Evolutionary conservation across 2,888 invertebrate species (phyloP).

Genomic region (Nymphalis c-album): DNA sequence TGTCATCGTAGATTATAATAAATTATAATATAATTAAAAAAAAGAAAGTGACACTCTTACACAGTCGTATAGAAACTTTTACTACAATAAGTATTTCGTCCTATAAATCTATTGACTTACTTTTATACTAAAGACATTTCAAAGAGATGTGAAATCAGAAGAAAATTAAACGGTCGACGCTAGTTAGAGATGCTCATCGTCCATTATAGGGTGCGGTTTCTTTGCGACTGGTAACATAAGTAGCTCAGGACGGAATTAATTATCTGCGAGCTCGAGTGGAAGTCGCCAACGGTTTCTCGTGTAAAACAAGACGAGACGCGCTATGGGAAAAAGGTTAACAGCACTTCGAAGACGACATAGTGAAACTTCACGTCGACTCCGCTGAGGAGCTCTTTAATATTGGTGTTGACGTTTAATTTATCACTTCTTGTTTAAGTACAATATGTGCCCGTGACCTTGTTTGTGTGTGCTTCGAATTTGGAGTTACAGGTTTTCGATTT

Average conservation of each 20-base stretch:
- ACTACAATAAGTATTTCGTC: slow-evolving; percentile 7
- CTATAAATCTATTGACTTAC: slow-evolving; percentile 11
- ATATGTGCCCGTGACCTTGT: too few species aligned
- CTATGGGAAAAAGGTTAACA: slow-evolving; percentile 70
- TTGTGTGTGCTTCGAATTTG: too few species aligned
- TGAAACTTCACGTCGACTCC: slow-evolving; percentile 16
- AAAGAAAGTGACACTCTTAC: slow-evolving; percentile 23
- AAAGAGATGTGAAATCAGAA: slow-evolving; percentile 56
- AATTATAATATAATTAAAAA: slow-evolving; percentile 35
- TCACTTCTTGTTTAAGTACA: neutral
- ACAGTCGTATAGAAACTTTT: slow-evolving; percentile 6
- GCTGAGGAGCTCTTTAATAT: slow-evolving; percentile 15
- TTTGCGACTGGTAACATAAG: slow-evolving; percentile 65
- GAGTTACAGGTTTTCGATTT: too few species aligned
- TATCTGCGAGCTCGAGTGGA: slow-evolving; percentile 59
- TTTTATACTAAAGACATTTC: slow-evolving; percentile 4
- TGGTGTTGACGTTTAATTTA: slow-evolving; percentile 8
- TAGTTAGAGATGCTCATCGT: slow-evolving; percentile 62
- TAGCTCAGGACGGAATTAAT: slow-evolving; percentile 76
- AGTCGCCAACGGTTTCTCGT: slow-evolving; percentile 73
- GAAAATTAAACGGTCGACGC: slow-evolving; percentile 65
- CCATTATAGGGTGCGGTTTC: slow-evolving; percentile 68
- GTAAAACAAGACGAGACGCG: slow-evolving; percentile 69
- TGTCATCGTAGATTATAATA: slow-evolving; percentile 30
- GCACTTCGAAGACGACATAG: slow-evolving; percentile 46